Percentiles rank a stretch among this genome's conserved stretches.
phyloP scores from a whole-genome alignment of 2,888 invertebrate species.

The Tipula confusa region DNA sequence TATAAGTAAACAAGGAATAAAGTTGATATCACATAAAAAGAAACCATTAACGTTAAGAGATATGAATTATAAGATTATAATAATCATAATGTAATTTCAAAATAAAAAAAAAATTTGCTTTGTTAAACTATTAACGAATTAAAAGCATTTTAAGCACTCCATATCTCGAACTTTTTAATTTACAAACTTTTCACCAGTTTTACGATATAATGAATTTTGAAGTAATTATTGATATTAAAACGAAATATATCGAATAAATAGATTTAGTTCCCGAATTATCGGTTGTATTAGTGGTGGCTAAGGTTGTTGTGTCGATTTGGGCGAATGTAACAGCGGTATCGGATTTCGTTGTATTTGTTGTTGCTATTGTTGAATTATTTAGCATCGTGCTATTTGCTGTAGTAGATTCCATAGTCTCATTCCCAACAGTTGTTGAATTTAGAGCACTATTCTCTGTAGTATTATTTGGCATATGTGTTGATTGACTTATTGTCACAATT shows the following conservation, averaged over 20 bases:
- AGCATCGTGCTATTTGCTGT: background rate
- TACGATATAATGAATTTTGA: background rate
- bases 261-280: background rate
- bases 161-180: background rate
- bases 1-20: background rate
- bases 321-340: background rate
- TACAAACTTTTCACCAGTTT: background rate
- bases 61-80: background rate
- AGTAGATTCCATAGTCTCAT: background rate
- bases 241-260: background rate
- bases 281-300: background rate
- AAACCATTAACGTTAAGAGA: background rate
- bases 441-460: background rate
- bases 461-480: background rate
- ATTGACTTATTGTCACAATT: background rate
- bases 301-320: background rate
- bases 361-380: background rate
- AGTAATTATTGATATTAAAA: background rate
- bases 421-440: background rate
- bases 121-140: background rate
- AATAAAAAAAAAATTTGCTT: background rate
- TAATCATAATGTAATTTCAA: background rate
- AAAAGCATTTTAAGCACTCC: background rate
- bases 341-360: background rate
- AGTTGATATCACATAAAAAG: background rate